Percentiles rank a stretch among this genome's conserved stretches.
Conservation (phyloP, 1,140 invertebrate genomes). For the Drosophila yakuba region DNA sequence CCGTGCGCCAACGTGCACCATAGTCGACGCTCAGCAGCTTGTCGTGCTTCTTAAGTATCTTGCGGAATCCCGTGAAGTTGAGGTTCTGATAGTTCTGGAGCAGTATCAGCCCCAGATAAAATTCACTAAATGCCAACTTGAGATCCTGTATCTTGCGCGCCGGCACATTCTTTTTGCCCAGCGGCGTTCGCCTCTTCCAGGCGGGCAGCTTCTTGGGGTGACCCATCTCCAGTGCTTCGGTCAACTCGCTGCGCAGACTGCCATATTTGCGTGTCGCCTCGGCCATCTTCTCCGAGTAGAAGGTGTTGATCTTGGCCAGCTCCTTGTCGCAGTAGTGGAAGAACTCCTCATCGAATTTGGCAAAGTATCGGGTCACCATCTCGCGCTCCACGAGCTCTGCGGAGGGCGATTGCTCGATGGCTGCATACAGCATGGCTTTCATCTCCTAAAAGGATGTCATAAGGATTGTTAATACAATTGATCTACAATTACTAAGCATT, state of each 20-base stretch:
- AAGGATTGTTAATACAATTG: not conserved
- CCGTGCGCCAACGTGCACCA: constrained; percentile 90
- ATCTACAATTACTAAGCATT: too few species aligned
- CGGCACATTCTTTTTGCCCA: constrained; percentile 86
- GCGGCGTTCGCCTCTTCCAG: constrained; percentile 86
- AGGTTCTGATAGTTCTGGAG: constrained; percentile 91
- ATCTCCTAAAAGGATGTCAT: constrained; percentile 86
- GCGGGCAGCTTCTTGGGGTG: constrained; percentile 80
- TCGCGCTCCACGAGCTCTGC: constrained; percentile 89
- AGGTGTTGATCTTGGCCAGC: constrained; percentile 94
- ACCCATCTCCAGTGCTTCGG: constrained; percentile 85
- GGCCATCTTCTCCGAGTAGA: constrained; percentile 95
- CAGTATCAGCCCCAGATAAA: constrained; percentile 94
- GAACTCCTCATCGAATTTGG: constrained; percentile 94
- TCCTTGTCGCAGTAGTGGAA: constrained; percentile 94
- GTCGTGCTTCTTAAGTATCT: constrained; percentile 97
- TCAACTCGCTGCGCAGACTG: constrained; percentile 90
- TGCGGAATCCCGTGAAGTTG: constrained; percentile 96
- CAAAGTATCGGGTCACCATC: constrained; percentile 89
- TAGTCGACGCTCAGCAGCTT: constrained; percentile 88
- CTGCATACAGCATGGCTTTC: constrained; percentile 90
- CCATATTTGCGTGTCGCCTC: constrained; percentile 93
- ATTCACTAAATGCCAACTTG: constrained; percentile 96
- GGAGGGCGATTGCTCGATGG: constrained; percentile 90
- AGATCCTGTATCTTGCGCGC: constrained; percentile 92